Conservation (phyloP, 1,140 invertebrate genomes). For the Drosophila bocqueti region DNA sequence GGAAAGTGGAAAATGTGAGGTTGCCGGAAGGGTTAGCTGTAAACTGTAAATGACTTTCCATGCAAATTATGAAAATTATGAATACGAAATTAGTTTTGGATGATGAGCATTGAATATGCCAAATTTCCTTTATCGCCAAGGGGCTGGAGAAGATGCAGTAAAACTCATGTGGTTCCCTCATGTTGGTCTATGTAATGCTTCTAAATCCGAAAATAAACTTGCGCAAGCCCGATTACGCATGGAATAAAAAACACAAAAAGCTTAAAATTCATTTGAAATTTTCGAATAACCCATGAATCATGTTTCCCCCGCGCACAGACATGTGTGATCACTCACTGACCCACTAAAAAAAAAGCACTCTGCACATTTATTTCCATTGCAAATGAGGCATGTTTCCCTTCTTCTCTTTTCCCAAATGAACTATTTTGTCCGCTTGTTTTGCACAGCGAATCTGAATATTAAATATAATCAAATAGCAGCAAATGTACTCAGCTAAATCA, state of each 20-base stretch:
- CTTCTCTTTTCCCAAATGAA: neutral
- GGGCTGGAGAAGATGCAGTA: neutral
- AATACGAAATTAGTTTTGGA: constrained; percentile 64
- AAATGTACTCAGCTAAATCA: constrained; percentile 67
- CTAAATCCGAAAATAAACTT: constrained; percentile 10
- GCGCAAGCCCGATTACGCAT: constrained; percentile 13
- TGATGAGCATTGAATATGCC: constrained; percentile 45
- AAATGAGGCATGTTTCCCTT: constrained; percentile 44
- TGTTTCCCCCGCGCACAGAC: constrained; percentile 20
- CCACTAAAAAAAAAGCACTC: constrained; percentile 36
- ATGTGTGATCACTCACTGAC: constrained; percentile 40
- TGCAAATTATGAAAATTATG: constrained; percentile 72
- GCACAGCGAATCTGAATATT: constrained; percentile 37
- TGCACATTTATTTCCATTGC: constrained; percentile 45
- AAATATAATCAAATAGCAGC: constrained; percentile 55
- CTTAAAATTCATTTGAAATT: constrained; percentile 39
- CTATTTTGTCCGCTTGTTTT: constrained; percentile 9
- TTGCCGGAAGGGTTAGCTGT: constrained; percentile 17
- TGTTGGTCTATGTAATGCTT: neutral
- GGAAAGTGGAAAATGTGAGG: constrained; percentile 37
- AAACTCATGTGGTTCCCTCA: constrained; percentile 16
- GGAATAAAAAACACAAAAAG: neutral
- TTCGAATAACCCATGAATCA: constrained; percentile 62
- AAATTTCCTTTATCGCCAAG: neutral
- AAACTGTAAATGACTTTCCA: constrained; percentile 46